A percentile compares a stretch with the other conserved stretches of the same genome.
These are phyloP conservation scores for Intellagama lesueurii DNA, from an alignment of 2,797 vertebrate species.

Conservation along the genomic window DNA sequence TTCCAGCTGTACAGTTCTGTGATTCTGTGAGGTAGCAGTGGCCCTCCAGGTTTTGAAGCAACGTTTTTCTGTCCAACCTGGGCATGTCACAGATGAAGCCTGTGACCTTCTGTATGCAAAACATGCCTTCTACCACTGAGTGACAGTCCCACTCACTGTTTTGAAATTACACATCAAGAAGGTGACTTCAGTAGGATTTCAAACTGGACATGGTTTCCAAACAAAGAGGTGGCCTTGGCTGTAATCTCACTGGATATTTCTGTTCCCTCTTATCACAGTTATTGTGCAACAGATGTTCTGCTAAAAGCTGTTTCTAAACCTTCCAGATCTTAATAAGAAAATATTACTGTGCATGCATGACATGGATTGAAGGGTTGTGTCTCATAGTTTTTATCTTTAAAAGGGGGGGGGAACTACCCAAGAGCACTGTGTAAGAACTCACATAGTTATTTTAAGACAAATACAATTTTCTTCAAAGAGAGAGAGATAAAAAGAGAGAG, in stretches of 20 bases:
- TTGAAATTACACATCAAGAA: slow-evolving; percentile 10
- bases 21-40: no score
- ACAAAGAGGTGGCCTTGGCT: background rate
- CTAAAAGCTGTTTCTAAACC: slow-evolving; percentile 23
- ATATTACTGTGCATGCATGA: background rate
- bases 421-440: background rate
- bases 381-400: background rate
- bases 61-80: no score
- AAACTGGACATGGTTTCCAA: background rate
- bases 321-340: slow-evolving; percentile 27
- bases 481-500: no score
- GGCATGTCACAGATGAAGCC: background rate
- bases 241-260: slow-evolving; percentile 15
- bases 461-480: background rate
- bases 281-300: slow-evolving; percentile 26
- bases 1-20: no score
- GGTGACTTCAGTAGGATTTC: background rate
- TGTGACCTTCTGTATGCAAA: background rate
- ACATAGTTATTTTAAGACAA: background rate
- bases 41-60: no score
- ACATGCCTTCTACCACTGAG: background rate
- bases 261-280: background rate
- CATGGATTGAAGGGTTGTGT: background rate
- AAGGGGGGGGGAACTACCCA: background rate
- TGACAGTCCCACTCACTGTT: background rate